These are phyloP conservation scores for Lepisosteus osseus DNA, from an alignment of 2,113 vertebrate genomes.

Conservation along the genomic window DNA sequence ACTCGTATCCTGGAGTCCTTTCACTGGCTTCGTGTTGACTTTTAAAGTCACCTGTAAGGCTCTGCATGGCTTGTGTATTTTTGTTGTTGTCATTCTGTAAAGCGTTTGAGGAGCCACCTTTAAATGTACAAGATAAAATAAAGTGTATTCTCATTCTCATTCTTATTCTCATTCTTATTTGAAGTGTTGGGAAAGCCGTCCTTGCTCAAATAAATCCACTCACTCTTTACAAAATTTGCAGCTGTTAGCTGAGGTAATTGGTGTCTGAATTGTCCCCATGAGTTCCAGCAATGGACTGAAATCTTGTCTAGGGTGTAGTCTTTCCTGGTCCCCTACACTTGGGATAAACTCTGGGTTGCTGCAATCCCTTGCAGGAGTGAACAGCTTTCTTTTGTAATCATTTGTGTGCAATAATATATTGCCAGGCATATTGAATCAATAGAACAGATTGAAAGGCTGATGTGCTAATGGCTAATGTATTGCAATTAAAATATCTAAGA, in stretches of 20 bases:
- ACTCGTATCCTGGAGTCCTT: too few species aligned
- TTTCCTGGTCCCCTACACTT: neutral
- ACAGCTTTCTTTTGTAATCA: neutral
- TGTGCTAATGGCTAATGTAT: conserved; percentile 18
- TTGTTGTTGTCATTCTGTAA: too few species aligned
- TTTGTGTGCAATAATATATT: conserved; percentile 4
- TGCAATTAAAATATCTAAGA: conserved; percentile 31
- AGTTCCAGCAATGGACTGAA: neutral
- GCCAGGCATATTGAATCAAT: conserved; percentile 28
- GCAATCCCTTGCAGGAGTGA: too few species aligned
- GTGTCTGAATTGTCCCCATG: neutral
- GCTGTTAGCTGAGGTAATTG: neutral
- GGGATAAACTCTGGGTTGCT: neutral
- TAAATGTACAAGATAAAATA: too few species aligned
- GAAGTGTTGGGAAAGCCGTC: too few species aligned
- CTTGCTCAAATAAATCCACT: neutral
- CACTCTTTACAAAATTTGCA: neutral
- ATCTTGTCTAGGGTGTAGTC: neutral
- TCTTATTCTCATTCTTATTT: too few species aligned
- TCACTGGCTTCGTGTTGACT: too few species aligned
- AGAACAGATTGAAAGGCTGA: conserved; percentile 24
- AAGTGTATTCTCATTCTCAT: too few species aligned
- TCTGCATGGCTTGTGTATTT: too few species aligned
- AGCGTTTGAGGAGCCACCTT: too few species aligned
- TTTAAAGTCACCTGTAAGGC: too few species aligned